Conservation (phyloP, 2,888 invertebrate species). For the Lumbricus terrestris region DNA sequence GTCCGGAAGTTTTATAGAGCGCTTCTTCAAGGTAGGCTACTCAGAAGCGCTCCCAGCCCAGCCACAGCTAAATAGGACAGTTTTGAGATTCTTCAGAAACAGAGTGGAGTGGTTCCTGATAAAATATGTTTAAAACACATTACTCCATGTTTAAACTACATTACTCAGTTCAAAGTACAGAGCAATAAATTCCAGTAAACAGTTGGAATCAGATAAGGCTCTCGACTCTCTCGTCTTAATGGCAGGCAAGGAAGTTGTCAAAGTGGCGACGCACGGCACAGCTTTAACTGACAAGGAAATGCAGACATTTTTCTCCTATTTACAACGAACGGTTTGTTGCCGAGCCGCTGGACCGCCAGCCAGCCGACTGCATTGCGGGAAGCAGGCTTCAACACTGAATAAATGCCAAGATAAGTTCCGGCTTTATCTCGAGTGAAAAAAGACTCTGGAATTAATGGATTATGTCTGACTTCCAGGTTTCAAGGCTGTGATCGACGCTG, state of each 20-base stretch:
- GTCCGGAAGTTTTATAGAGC: no score
- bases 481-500: background rate
- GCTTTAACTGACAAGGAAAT: background rate
- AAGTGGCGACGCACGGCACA: background rate
- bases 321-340: background rate
- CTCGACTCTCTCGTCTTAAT: background rate
- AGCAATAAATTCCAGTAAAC: background rate
- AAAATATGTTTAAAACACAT: background rate
- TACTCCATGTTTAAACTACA: background rate
- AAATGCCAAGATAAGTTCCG: constrained; percentile 3
- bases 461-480: background rate
- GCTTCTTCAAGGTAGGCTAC: no score
- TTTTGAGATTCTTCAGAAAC: no score
- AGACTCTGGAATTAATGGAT: background rate
- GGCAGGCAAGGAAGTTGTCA: background rate
- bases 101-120: no score
- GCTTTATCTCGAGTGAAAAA: background rate
- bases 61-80: no score
- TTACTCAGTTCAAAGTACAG: background rate
- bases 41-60: no score
- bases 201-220: background rate
- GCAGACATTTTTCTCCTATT: background rate
- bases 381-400: background rate
- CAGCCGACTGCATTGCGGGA: background rate
- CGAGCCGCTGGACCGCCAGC: background rate